phyloP scores from a whole-genome alignment of 2,888 invertebrate species.

The Eutolmus rufibarbis region DNA sequence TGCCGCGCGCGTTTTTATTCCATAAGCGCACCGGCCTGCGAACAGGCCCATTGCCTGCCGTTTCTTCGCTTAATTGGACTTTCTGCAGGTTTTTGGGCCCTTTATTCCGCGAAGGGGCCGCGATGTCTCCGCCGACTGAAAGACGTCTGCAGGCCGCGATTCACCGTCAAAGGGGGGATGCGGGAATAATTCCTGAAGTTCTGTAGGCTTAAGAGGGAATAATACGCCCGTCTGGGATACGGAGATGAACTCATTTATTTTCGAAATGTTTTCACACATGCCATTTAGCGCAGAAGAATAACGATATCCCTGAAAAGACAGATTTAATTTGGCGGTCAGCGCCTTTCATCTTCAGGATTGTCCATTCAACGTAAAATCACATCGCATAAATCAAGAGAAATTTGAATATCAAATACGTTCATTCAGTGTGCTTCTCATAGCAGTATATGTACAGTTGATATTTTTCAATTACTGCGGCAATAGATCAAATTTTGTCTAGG shows the following conservation, averaged over 20 bases:
- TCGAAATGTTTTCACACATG: background rate
- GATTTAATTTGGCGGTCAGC: background rate
- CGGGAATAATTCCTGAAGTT: background rate
- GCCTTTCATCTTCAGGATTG: background rate
- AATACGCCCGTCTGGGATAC: background rate
- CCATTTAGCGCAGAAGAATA: background rate
- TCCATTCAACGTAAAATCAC: background rate
- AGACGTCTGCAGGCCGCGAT: background rate
- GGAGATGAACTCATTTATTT: background rate
- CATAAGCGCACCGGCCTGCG: conserved; percentile 50
- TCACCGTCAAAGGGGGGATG: background rate
- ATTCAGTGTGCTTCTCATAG: no score
- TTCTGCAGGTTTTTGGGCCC: background rate
- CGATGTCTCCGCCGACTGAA: background rate
- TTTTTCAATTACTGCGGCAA: no score
- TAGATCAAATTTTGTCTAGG: no score
- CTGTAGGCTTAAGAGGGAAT: background rate
- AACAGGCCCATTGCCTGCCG: conserved; percentile 42
- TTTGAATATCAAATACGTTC: no score
- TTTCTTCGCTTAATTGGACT: conserved; percentile 6
- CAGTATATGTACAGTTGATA: no score
- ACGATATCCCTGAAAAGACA: background rate
- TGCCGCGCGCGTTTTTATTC: conserved; percentile 54
- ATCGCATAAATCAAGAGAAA: background rate
- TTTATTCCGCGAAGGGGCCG: conserved; percentile 4